These are phyloP conservation scores for Lasioglossum vierecki DNA, from an alignment of 2,888 invertebrate species.

Conservation along the genomic window DNA sequence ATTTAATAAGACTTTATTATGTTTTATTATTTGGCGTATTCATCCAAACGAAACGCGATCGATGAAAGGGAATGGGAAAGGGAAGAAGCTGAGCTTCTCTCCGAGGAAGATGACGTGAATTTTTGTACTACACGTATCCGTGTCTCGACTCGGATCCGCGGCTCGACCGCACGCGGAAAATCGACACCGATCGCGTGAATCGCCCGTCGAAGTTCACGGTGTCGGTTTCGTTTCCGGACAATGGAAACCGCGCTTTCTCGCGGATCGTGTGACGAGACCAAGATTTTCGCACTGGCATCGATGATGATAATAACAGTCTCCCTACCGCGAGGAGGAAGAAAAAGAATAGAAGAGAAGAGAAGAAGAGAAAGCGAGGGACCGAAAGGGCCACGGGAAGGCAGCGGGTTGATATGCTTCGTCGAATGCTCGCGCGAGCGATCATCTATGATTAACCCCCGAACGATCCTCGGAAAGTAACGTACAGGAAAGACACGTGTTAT, in stretches of 20 bases:
- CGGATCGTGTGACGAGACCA: conserved; percentile 37
- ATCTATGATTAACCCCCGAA: not conserved
- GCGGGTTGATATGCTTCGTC: not conserved
- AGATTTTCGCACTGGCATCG: conserved; percentile 22
- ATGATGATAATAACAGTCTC: conserved; percentile 20
- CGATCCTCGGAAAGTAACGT: not conserved
- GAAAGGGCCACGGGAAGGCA: not conserved
- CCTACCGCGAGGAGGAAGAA: not conserved
- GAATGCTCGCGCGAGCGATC: not conserved
- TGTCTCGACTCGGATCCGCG: conserved; percentile 24
- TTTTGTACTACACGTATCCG: conserved; percentile 40
- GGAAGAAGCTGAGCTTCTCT: not conserved
- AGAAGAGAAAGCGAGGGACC: conserved; percentile 3
- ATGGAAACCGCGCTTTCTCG: conserved; percentile 51
- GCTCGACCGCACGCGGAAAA: conserved; percentile 44
- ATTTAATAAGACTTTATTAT: no score
- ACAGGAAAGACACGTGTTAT: not conserved
- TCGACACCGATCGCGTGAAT: conserved; percentile 57
- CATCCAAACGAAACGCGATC: not conserved
- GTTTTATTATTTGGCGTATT: not conserved
- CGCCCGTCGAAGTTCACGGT: conserved; percentile 43
- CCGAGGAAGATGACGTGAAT: not conserved
- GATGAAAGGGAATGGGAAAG: conserved; percentile 10
- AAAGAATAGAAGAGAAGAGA: not conserved
- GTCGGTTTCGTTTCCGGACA: conserved; percentile 56